A percentile compares a stretch with the other conserved stretches of the same genome.
Evolutionary conservation across 2,888 invertebrate genomes (phyloP).

Genomic region (Deilephila porcellus): DNA sequence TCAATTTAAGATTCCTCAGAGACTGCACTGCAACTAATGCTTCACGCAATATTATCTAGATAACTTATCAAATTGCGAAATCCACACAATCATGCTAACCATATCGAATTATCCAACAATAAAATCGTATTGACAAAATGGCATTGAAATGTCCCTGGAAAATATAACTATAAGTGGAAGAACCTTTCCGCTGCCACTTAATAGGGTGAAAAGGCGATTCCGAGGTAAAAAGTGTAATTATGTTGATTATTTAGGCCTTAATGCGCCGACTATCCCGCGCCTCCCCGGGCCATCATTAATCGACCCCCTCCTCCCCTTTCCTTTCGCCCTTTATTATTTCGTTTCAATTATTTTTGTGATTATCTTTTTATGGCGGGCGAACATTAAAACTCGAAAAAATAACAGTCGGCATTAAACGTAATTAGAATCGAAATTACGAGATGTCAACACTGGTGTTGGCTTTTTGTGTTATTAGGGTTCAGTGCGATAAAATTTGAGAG

Average conservation of each 20-base stretch:
- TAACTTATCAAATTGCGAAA: too few relatives aligned
- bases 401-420: constrained; percentile 81
- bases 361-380: constrained; percentile 83
- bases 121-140: constrained; percentile 53
- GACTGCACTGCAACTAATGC: too few relatives aligned
- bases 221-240: constrained; percentile 83
- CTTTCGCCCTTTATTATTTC: constrained; percentile 80
- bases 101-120: too few relatives aligned
- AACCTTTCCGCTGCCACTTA: constrained; percentile 74
- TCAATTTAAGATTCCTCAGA: too few relatives aligned
- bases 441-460: constrained; percentile 59
- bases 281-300: constrained; percentile 75
- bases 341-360: constrained; percentile 85
- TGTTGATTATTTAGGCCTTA: constrained; percentile 85
- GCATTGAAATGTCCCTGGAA: constrained; percentile 35
- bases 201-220: constrained; percentile 73
- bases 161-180: constrained; percentile 30
- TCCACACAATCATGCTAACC: too few relatives aligned
- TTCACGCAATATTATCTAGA: too few relatives aligned
- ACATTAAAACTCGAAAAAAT: constrained; percentile 84
- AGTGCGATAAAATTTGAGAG: constrained; percentile 27
- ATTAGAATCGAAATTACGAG: constrained; percentile 82
- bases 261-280: constrained; percentile 79
- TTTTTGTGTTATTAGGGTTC: constrained; percentile 24
- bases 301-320: constrained; percentile 69